These are phyloP conservation scores for Butastur rufipennis DNA, from an alignment of 2,113 vertebrate genomes.

Conservation along the genomic window DNA sequence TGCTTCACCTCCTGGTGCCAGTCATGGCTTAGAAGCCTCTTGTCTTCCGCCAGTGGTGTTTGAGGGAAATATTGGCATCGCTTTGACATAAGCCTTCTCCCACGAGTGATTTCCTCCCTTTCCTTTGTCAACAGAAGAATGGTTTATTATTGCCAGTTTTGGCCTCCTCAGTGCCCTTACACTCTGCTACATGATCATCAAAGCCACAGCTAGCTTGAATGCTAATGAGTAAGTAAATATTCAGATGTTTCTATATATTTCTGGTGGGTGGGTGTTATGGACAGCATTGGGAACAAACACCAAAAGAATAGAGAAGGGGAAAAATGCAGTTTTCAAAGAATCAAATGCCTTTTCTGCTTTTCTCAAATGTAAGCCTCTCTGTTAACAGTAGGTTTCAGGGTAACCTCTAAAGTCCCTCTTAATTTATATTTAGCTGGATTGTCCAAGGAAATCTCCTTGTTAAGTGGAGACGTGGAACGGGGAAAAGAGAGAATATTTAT, in stretches of 20 bases:
- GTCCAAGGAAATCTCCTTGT: background rate
- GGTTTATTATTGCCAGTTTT: slow-evolving; percentile 95
- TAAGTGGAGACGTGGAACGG: background rate
- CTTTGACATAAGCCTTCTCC: slow-evolving; percentile 78
- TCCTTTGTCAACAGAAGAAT: slow-evolving; percentile 96
- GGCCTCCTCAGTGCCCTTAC: slow-evolving; percentile 90
- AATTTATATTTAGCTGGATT: background rate
- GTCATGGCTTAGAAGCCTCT: slow-evolving; percentile 71
- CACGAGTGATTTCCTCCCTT: slow-evolving; percentile 87
- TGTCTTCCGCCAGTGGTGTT: slow-evolving; percentile 73
- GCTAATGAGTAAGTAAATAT: slow-evolving; percentile 83
- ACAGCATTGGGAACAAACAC: background rate
- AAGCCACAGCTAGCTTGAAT: slow-evolving; percentile 85
- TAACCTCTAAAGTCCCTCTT: background rate
- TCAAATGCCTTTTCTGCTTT: background rate
- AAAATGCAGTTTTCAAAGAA: background rate
- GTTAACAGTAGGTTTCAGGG: background rate
- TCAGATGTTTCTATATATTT: slow-evolving; percentile 17
- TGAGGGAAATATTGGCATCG: slow-evolving; percentile 75
- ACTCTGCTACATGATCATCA: slow-evolving; percentile 95
- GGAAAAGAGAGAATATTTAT: background rate
- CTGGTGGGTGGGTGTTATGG: slow-evolving; percentile 26
- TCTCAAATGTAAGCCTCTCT: background rate
- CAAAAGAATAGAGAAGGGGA: background rate
- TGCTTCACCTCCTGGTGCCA: slow-evolving; percentile 76